Conservation (phyloP, 2,113 vertebrate species). For the Lophius piscatorius region DNA sequence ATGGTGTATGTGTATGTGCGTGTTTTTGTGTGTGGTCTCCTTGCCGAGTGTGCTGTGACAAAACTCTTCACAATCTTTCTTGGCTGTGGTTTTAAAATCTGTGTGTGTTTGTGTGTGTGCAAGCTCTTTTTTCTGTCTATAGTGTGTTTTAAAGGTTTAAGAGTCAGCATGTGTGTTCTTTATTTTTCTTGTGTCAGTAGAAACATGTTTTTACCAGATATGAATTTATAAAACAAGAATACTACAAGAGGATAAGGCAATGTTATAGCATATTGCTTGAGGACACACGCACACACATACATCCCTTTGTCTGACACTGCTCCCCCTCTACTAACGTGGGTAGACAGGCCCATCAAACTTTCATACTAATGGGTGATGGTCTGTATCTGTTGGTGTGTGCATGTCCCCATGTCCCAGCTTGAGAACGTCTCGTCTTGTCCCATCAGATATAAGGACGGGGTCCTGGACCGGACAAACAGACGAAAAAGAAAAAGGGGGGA, state of each 20-base stretch:
- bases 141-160: too few species aligned
- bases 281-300: slow-evolving; percentile 22
- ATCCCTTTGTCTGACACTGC: slow-evolving; percentile 55
- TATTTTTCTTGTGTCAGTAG: slow-evolving; percentile 23
- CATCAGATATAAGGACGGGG: slow-evolving; percentile 44
- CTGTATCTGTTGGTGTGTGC: slow-evolving; percentile 47
- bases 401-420: slow-evolving; percentile 14
- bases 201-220: slow-evolving; percentile 35
- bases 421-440: slow-evolving; percentile 42
- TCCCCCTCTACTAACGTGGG: slow-evolving; percentile 57
- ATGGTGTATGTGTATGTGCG: slow-evolving; percentile 7
- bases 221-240: slow-evolving; percentile 34
- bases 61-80: slow-evolving; percentile 39
- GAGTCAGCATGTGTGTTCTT: slow-evolving; percentile 14
- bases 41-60: slow-evolving; percentile 39
- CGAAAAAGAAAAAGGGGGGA: slow-evolving; percentile 1
- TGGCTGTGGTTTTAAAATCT: slow-evolving; percentile 20
- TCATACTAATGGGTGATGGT: slow-evolving; percentile 74
- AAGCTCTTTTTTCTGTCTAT: too few species aligned
- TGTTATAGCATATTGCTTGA: slow-evolving; percentile 30
- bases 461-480: slow-evolving; percentile 33
- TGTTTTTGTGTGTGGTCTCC: slow-evolving; percentile 11
- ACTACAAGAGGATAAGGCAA: slow-evolving; percentile 36
- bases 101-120: slow-evolving; percentile 27
- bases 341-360: slow-evolving; percentile 77